Percentiles rank a stretch among this genome's conserved stretches.
phyloP scores from a whole-genome alignment of 1,140 invertebrate genomes.

The Brachionus rotundiformis region DNA sequence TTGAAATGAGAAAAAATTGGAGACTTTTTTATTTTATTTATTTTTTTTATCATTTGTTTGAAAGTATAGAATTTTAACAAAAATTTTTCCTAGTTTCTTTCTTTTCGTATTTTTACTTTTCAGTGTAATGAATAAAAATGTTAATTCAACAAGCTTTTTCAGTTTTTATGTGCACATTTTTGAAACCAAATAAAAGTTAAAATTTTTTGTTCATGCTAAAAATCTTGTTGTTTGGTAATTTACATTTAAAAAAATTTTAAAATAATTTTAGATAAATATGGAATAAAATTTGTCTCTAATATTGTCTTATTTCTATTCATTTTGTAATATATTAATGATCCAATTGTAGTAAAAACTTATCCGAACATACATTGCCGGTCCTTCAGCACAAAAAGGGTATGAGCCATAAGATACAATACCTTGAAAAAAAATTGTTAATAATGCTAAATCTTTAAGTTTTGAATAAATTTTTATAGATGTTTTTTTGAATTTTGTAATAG shows the following conservation, averaged over 20 bases:
- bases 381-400: not conserved
- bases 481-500: no score
- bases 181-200: not conserved
- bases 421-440: not conserved
- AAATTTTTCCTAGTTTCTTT: not conserved
- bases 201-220: not conserved
- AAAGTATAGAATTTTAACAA: slow-evolving; percentile 17
- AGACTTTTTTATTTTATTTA: slow-evolving; percentile 17
- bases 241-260: no score
- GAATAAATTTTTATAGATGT: no score
- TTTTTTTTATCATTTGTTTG: not conserved
- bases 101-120: slow-evolving; percentile 9
- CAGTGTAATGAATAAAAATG: not conserved
- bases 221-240: no score
- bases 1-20: not conserved
- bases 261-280: not conserved
- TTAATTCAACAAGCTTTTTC: not conserved
- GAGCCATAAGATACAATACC: slow-evolving; percentile 22
- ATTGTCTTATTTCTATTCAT: not conserved
- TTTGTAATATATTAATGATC: not conserved
- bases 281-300: not conserved
- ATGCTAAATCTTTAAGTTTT: not conserved
- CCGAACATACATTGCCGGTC: slow-evolving; percentile 7
- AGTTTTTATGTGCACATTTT: not conserved
- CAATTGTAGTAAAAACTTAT: slow-evolving; percentile 21